Evolutionary conservation across 2,797 vertebrate genomes (phyloP), one percentile per base, ranked within the genome.

Genomic region (Sebastes nivosus): DNA sequence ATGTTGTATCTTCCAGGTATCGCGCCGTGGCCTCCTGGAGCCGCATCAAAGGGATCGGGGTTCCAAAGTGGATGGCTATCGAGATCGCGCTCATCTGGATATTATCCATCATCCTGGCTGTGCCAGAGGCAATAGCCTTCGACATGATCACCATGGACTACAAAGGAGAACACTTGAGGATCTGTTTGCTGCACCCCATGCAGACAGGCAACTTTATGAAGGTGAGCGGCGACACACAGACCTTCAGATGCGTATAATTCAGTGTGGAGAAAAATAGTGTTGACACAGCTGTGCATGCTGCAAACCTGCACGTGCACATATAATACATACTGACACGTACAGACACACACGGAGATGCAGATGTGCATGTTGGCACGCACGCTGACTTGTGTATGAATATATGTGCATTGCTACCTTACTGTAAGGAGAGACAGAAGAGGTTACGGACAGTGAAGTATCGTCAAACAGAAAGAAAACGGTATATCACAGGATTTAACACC

Each of bases 21-120:
- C 96, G 98, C 67, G 98, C 98, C 1, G 98, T 99, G 67, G 97
- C 97, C 72, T 99, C 98, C 1, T 98, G 98, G 98, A 99, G 96
- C 89, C 96, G 97, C 10, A 97, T 99, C 91, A 98, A 99, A 95
- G 97, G 98, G 52, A 98, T 98, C 1, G 97, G 98, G 0, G 96
- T 99, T 88, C 97, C 99, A 0, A 98, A 96, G 91, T 98, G 97
- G 96, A 99, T 97, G 72, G 96, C 98, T 22, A 96, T 98, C 16
- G 97, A 97, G 95, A 99, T 99, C 79, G 92, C 96, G 13, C 91
- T 99, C 77, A 99, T 99, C 89, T 99, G 99, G 99, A 91, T 97
- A 74, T 50, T 98, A 82, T 99, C 98, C 0, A 94, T 98, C 82
- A 77, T 97, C 79, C 76, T 99, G 87, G 98, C 99, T 24, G 93